These are phyloP conservation scores for Hippocampus comes DNA, from an alignment of 2,113 vertebrate species.

Conservation along the genomic window DNA sequence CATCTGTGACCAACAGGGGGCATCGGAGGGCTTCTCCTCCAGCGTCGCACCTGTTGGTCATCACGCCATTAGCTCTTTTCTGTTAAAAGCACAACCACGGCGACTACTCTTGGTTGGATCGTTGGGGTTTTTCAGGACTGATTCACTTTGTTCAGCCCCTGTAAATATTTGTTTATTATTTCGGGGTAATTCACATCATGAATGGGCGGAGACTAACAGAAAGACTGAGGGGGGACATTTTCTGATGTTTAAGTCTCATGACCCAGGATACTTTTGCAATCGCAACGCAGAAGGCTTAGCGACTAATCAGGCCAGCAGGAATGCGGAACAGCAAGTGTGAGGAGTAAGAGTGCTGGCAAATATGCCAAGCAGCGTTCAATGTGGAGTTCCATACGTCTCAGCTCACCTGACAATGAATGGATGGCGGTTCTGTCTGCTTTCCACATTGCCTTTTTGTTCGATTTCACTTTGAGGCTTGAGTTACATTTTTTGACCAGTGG, in stretches of 20 bases:
- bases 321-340: conserved; percentile 31
- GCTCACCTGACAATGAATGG: too few relatives aligned
- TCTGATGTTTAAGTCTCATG: conserved; percentile 56
- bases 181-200: conserved; percentile 33
- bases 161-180: neutral
- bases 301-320: conserved; percentile 34
- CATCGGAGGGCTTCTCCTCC: too few relatives aligned
- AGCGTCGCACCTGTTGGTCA: too few relatives aligned
- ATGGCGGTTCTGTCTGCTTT: conserved; percentile 29
- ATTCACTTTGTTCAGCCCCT: too few relatives aligned
- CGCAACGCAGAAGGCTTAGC: conserved; percentile 50
- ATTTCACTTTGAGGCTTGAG: conserved; percentile 10
- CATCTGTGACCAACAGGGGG: too few relatives aligned
- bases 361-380: neutral
- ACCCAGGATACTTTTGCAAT: conserved; percentile 51
- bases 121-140: too few relatives aligned
- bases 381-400: too few relatives aligned
- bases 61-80: too few relatives aligned
- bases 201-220: conserved; percentile 36
- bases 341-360: conserved; percentile 4
- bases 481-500: conserved; percentile 2
- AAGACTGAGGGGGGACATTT: conserved; percentile 35
- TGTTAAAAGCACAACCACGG: too few relatives aligned
- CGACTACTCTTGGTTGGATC: too few relatives aligned
- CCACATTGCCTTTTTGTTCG: conserved; percentile 21